Percentiles rank a stretch among this genome's conserved stretches.
These are phyloP conservation scores for Drosophila putrida DNA, from an alignment of 2,888 invertebrate genomes.

Conservation along the genomic window DNA sequence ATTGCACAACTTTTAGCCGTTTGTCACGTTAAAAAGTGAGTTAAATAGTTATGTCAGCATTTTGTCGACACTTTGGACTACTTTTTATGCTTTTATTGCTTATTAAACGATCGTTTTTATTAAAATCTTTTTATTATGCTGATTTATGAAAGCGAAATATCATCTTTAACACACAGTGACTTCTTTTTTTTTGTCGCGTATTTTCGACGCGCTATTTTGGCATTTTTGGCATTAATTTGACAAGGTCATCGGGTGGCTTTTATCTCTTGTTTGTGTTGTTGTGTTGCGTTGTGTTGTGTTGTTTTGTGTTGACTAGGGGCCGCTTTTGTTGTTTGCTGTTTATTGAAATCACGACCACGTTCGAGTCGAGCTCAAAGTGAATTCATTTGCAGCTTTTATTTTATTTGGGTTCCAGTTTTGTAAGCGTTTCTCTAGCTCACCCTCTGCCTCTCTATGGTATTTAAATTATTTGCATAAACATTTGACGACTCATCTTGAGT, in stretches of 20 bases:
- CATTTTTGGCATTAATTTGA: slow-evolving; percentile 75
- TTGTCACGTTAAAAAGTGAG: slow-evolving; percentile 21
- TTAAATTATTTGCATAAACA: slow-evolving; percentile 68
- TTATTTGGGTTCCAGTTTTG: slow-evolving; percentile 48
- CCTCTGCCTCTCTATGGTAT: slow-evolving; percentile 7
- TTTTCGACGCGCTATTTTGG: slow-evolving; percentile 48
- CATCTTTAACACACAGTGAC: slow-evolving; percentile 23
- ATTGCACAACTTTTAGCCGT: slow-evolving; percentile 6
- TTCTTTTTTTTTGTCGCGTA: slow-evolving; percentile 43
- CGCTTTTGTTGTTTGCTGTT: slow-evolving; percentile 12
- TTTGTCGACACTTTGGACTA: slow-evolving; percentile 29
- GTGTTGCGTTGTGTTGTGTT: slow-evolving; percentile 16
- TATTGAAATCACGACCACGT: slow-evolving; percentile 51
- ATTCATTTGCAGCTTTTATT: slow-evolving; percentile 40
- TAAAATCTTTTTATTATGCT: slow-evolving; percentile 29
- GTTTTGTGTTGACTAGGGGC: slow-evolving; percentile 3
- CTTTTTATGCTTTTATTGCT: slow-evolving; percentile 31
- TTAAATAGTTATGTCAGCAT: slow-evolving; percentile 37
- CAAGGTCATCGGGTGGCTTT: slow-evolving; percentile 61
- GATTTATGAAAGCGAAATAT: slow-evolving; percentile 37
- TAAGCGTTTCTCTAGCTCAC: slow-evolving; percentile 27
- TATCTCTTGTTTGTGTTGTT: slow-evolving; percentile 34
- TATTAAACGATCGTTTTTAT: slow-evolving; percentile 47
- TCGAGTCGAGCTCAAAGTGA: slow-evolving; percentile 26
- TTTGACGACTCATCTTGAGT: slow-evolving; percentile 55